These are phyloP conservation scores for Nannobrachium achirus DNA, from an alignment of 2,113 vertebrate genomes.

Conservation along the genomic window DNA sequence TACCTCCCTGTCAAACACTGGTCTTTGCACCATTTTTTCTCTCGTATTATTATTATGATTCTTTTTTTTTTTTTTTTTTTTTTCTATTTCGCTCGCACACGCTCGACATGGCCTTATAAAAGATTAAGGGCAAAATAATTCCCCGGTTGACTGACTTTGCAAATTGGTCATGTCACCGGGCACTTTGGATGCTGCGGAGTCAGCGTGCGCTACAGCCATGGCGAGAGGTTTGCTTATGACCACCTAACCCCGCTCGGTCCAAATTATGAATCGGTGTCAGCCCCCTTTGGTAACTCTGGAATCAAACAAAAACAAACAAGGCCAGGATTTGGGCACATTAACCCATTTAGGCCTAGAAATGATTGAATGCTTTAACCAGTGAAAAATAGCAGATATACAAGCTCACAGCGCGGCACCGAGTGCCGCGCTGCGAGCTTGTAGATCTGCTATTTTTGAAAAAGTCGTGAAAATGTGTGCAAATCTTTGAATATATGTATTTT, in stretches of 20 bases:
- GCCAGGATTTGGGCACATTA: not conserved
- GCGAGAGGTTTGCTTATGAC: slow-evolving; percentile 20
- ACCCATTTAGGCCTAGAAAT: no score
- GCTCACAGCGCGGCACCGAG: no score
- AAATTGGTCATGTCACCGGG: slow-evolving; percentile 76
- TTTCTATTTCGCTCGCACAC: slow-evolving; percentile 23
- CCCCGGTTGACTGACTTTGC: slow-evolving; percentile 71
- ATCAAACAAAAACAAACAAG: slow-evolving; percentile 20
- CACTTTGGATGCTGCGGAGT: slow-evolving; percentile 55
- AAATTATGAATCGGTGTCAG: slow-evolving; percentile 55
- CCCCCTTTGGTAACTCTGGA: slow-evolving; percentile 16
- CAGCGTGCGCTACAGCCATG: slow-evolving; percentile 47
- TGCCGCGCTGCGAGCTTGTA: no score
- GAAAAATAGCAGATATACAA: no score
- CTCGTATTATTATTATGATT: slow-evolving; percentile 37
- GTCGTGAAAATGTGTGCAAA: no score
- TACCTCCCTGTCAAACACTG: slow-evolving; percentile 52
- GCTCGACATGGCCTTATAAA: slow-evolving; percentile 47
- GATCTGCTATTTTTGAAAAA: no score
- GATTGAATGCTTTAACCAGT: no score
- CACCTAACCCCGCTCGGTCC: slow-evolving; percentile 27
- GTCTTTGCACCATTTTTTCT: slow-evolving; percentile 21
- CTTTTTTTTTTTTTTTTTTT: slow-evolving; percentile 42
- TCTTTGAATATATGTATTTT: no score
- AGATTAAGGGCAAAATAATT: slow-evolving; percentile 77